Evolutionary conservation across 2,888 invertebrate genomes (phyloP), one percentile per base, ranked within the genome.

Genomic region (Minunthozetes semirufus): DNA sequence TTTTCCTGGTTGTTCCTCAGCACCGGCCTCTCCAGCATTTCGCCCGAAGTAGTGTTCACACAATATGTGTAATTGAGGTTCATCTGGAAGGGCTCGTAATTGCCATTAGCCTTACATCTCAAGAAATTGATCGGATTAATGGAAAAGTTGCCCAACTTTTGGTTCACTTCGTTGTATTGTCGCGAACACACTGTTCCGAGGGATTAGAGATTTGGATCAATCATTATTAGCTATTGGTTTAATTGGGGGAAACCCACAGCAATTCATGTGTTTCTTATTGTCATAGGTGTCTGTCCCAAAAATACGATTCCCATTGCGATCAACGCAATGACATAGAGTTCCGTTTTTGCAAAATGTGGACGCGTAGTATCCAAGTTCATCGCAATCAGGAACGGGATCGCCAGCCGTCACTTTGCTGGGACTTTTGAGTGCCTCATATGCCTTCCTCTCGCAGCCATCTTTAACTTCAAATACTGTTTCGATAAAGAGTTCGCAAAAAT

Each of bases 21-120:
- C 9, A 75, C 75, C 8, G 75, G 56, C 38, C 59, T 71, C 8
- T 70, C 74, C 17, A 17, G 8, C 27, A 75, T 11, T 22, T 19
- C n/a, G 1, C 75, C 75, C 9, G n/a, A 19, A 13, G 29, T 42
- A 0, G 80, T 77, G 79, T 88, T 83, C 11, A 89, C 87, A 80
- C 90, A 90, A 76, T 87, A 84, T 80, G 90, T 89, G 42, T 82
- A 78, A 0, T 87, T 87, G 1, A 83, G 84, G 3, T 88, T 82
- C 79, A 90, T 90, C 79, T 90, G 90, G 11, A 90, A 81, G 0
- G 86, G 84, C 81, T 89, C 88, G 82, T 87, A 90, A 79, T 87
- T 87, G 0, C 90, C 90, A 79, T 88, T 87, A 0, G 86, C 81
- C 0, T 87, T 83, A 80, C 90, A 91, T 5, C 89, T 85, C 2